These are phyloP conservation scores for Salvator merianae DNA, from an alignment of 2,113 vertebrate genomes.

Conservation along the genomic window DNA sequence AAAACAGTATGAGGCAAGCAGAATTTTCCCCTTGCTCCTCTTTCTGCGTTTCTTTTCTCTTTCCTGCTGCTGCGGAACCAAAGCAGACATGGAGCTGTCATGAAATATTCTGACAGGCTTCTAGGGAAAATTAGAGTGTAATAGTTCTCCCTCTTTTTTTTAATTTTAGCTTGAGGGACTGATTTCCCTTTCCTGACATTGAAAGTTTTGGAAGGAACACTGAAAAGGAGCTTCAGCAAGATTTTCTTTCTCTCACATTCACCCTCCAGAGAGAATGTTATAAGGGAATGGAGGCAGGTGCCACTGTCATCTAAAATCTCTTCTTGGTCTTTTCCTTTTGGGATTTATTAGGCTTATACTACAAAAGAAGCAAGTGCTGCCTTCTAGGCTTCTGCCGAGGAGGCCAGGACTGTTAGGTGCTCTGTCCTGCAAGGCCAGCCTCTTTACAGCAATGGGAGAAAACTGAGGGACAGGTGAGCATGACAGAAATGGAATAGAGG, in stretches of 20 bases:
- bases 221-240: neutral
- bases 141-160: neutral
- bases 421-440: no score
- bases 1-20: neutral
- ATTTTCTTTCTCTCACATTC: neutral
- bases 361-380: no score
- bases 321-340: no score
- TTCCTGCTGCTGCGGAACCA: neutral
- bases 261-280: neutral
- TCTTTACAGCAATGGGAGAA: no score
- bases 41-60: neutral
- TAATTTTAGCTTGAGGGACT: neutral
- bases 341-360: no score
- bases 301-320: no score
- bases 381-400: no score
- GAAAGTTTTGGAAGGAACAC: neutral
- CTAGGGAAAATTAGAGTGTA: neutral
- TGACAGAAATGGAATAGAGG: no score
- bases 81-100: neutral
- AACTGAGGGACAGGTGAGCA: no score
- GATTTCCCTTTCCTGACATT: neutral
- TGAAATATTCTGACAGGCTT: neutral
- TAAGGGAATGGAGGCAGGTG: neutral
- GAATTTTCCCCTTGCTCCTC: neutral
- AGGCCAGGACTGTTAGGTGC: neutral